Evolutionary conservation across 2,113 vertebrate species (phyloP), one percentile per base, ranked within the genome.

Genomic region (Zosterops borbonicus): DNA sequence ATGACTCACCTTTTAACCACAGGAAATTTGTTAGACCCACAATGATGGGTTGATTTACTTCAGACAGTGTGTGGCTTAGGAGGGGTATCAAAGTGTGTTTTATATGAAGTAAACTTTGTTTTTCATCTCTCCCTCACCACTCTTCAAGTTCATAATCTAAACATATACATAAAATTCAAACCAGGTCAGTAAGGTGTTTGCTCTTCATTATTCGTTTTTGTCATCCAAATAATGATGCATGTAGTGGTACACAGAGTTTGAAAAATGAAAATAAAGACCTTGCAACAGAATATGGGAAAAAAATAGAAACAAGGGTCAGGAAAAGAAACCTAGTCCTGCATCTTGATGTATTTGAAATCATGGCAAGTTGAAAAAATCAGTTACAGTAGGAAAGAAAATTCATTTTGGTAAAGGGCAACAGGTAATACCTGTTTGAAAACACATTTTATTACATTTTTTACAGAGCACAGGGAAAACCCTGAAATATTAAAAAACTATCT

Each of bases 181-280:
- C 12, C 19, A 64, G 20, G 42, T 73, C 27, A 79, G 5, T 19
- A 27, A n/a, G 6, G 18, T 31, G 28, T 55, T 82, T 71, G 5
- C 29, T 60, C 21, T 64, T 85, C 39, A 16, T 15, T 29, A 37
- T 13, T 14, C 10, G 25, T 35, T 88, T 79, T 41, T 60, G 11
- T 64, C 37, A 21, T 47, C 9, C 15, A 58, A 79, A 79, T 4
- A 25, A 6, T 13, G 6, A 55, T 42, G 14, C 2, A 12, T 6
- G 7, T 6, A 21, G 9, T 5, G 19, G 4, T 6, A 42, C 1
- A 2, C 2, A 14, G 6, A 49, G 12, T 5, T 28, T 8, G 5
- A 67, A 67, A 80, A 91, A 46, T 10, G 6, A 85, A 60, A 83
- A 82, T 24, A 27, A 50, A 75, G 15, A 76, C 8, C 24, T 62